phyloP scores from a whole-genome alignment of 2,113 vertebrate genomes.

The Ophiodon elongatus region DNA sequence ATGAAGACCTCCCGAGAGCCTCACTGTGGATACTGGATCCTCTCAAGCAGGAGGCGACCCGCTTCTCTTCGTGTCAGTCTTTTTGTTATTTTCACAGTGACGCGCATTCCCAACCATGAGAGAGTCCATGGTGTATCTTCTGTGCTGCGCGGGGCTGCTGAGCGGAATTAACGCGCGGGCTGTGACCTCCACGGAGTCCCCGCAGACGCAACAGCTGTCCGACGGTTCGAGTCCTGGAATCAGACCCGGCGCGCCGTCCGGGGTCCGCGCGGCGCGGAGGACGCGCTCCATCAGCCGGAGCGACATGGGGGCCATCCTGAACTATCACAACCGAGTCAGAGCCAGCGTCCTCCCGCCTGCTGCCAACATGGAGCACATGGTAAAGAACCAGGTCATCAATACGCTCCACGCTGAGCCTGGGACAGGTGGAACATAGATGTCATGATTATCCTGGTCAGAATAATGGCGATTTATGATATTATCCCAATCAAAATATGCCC shows the following conservation, averaged over 20 bases:
- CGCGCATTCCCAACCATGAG: neutral
- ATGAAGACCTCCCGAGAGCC: no score
- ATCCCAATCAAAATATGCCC: no score
- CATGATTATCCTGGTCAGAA: no score
- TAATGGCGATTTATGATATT: no score
- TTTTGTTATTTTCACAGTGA: neutral
- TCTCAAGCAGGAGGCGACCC: no score
- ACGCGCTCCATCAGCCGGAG: conserved; percentile 92
- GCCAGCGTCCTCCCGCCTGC: conserved; percentile 93
- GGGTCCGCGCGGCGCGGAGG: conserved; percentile 84
- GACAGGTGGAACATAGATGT: no score
- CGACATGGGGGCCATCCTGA: conserved; percentile 93
- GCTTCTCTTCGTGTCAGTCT: no score
- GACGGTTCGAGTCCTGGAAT: conserved; percentile 75
- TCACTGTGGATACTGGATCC: no score
- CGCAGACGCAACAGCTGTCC: conserved; percentile 62
- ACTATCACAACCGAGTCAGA: conserved; percentile 93
- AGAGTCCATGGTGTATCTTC: neutral
- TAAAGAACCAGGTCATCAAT: conserved; percentile 73
- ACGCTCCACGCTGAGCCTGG: no score
- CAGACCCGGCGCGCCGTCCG: conserved; percentile 75
- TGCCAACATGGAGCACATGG: conserved; percentile 96
- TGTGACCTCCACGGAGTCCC: conserved; percentile 83
- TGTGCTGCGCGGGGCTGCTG: conserved; percentile 42
- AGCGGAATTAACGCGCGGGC: conserved; percentile 82